A percentile compares a stretch with the other conserved stretches of the same genome.
phyloP scores from a whole-genome alignment of 1,140 invertebrate genomes.

The Drosophila albomicans region DNA sequence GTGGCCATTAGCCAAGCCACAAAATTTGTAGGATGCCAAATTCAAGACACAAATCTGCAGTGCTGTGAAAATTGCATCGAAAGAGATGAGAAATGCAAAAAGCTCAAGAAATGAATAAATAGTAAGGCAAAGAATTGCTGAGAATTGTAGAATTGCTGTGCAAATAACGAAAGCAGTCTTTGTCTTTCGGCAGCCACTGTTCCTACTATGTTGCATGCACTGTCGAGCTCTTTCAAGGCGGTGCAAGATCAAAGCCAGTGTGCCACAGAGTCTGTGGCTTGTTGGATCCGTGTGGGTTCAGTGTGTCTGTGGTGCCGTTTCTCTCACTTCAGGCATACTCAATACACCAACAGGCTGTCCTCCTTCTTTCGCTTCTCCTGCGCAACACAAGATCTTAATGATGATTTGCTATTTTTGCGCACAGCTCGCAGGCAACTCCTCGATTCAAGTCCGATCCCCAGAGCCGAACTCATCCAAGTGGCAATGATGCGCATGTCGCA shows the following conservation, averaged over 20 bases:
- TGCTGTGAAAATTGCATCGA: constrained; percentile 11
- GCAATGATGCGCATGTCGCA: constrained; percentile 48
- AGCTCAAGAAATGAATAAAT: not conserved
- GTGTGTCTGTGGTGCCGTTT: constrained; percentile 44
- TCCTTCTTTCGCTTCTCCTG: constrained; percentile 1
- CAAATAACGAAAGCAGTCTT: constrained; percentile 62
- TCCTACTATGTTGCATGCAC: constrained; percentile 31
- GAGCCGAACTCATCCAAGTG: constrained; percentile 28
- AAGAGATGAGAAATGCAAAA: constrained; percentile 3
- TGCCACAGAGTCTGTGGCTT: constrained; percentile 4
- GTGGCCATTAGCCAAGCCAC: constrained; percentile 50
- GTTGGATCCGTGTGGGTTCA: constrained; percentile 20
- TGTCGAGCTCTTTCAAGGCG: constrained; percentile 30
- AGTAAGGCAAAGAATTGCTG: not conserved
- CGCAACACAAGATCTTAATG: constrained; percentile 60
- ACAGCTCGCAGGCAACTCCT: constrained; percentile 10
- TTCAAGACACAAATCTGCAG: constrained; percentile 28
- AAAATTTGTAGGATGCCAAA: constrained; percentile 37
- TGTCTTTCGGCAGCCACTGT: constrained; percentile 57
- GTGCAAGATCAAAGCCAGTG: constrained; percentile 41
- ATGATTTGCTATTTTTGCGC: constrained; percentile 75
- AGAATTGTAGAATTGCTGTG: constrained; percentile 46
- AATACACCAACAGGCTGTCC: constrained; percentile 4
- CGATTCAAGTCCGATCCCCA: constrained; percentile 6
- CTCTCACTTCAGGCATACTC: constrained; percentile 41